Evolutionary conservation across 2,113 vertebrate genomes (phyloP), one percentile per base, ranked within the genome.

Genomic region (Falco punctatus): DNA sequence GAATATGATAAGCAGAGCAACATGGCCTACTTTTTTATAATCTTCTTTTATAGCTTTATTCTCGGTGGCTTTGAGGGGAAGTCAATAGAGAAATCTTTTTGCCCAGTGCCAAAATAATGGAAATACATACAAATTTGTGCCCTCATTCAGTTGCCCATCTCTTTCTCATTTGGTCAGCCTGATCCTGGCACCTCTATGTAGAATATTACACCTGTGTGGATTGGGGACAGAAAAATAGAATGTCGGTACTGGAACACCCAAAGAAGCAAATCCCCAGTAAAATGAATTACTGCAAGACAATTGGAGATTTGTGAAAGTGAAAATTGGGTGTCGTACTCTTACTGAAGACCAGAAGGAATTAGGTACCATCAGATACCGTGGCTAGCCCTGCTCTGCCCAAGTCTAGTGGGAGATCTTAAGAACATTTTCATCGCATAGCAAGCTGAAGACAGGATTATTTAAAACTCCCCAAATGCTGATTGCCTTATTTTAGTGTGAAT

Each of bases 1-100:
- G 81, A 92, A 90, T 67, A 74, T 33, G 80, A 89, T 74, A 93
- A 95, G 61, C 59, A 96, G 65, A 86, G 84, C 52, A 88, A 92
- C 85, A 73, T 57, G 70, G 66, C 90, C 93, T 93, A 88, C 92
- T 95, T 96, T 93, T 49, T 65, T 35, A 77, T 94, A 93, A 90
- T 95, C 74, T 85, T 72, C 79, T 94, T 94, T 91, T 65, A 46
- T 44, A 85, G 74, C 78, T 88, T 93, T 91, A 77, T 79, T 93
- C 81, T 87, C 20, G 1, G 52, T 91, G 66, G 52, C 77, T 91
- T 89, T 92, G 86, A 74, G 61, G 35, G n/a, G 30, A 92, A 82
- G 58, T 85, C 84, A 61, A 15, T 26, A 65, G 35, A 61, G 78
- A 90, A 91, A 75, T 75, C 19, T 2, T 75, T 89, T 72, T 77